Evolutionary conservation across 2,888 invertebrate genomes (phyloP).

Genomic region (Troides helena): DNA sequence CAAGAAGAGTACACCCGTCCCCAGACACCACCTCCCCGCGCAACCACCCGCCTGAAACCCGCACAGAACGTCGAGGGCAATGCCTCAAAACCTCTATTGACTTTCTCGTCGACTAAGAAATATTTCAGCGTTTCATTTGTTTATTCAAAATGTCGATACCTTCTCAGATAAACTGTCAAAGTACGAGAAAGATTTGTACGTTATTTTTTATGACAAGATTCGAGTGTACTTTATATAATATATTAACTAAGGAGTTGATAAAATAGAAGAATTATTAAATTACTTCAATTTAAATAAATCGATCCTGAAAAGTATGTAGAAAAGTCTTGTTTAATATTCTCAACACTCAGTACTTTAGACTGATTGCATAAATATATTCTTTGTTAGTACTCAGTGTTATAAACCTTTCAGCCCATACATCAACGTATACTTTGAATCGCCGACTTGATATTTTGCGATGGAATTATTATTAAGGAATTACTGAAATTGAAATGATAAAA

Average conservation of each 20-base stretch:
- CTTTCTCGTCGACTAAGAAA: constrained; percentile 68
- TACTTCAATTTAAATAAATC: no score
- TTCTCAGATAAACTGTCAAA: constrained; percentile 37
- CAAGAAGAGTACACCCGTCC: constrained; percentile 80
- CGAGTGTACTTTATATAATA: background rate
- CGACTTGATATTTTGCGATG: no score
- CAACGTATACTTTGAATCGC: no score
- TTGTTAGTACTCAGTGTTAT: no score
- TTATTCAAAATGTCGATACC: constrained; percentile 63
- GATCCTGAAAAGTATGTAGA: no score
- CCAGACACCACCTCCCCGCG: constrained; percentile 54
- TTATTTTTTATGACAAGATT: constrained; percentile 28
- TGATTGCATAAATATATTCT: no score
- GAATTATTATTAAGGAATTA: no score
- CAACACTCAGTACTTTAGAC: no score
- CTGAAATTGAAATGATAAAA: no score
- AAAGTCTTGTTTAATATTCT: no score
- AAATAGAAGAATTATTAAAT: background rate
- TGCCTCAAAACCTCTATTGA: constrained; percentile 77
- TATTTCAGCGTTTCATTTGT: constrained; percentile 69
- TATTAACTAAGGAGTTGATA: background rate
- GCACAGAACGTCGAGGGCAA: constrained; percentile 65
- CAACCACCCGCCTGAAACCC: constrained; percentile 46
- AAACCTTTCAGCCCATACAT: no score
- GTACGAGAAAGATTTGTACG: constrained; percentile 19